These are phyloP conservation scores for Conchocele bisecta DNA, from an alignment of 2,888 invertebrate species.

Conservation along the genomic window DNA sequence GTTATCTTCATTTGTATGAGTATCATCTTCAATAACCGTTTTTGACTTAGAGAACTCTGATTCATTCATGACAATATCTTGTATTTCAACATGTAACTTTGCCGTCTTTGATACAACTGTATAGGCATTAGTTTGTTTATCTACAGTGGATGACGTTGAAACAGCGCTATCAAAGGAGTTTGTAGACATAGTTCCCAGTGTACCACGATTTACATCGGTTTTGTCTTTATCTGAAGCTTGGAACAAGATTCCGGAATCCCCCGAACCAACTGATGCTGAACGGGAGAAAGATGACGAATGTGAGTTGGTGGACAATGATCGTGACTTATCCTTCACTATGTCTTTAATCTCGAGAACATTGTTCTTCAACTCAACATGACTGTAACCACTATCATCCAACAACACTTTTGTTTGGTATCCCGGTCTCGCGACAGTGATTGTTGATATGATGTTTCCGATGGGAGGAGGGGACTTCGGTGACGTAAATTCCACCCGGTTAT, in stretches of 20 bases:
- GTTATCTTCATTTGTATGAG: not conserved
- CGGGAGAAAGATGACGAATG: constrained; percentile 45
- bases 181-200: constrained; percentile 35
- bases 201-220: not conserved
- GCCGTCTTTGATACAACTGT: not conserved
- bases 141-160: constrained; percentile 60
- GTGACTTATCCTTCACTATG: constrained; percentile 32
- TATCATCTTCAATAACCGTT: not conserved
- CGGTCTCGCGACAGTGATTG: constrained; percentile 46
- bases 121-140: constrained; percentile 17
- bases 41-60: constrained; percentile 2
- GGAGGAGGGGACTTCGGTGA: not conserved
- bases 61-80: constrained; percentile 42
- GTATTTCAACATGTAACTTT: constrained; percentile 43
- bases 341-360: constrained; percentile 30
- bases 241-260: constrained; percentile 65
- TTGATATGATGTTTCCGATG: constrained; percentile 44
- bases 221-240: constrained; percentile 19
- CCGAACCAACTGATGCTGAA: constrained; percentile 61
- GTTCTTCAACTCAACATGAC: constrained; percentile 53
- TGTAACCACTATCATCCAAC: constrained; percentile 60
- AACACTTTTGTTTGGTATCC: constrained; percentile 51
- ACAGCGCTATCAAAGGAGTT: constrained; percentile 72
- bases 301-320: constrained; percentile 50
- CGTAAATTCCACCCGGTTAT: constrained; percentile 39